Evolutionary conservation across 2,888 invertebrate species (phyloP), one percentile per base, ranked within the genome.

Genomic region (Agonopterix alstromeriana): DNA sequence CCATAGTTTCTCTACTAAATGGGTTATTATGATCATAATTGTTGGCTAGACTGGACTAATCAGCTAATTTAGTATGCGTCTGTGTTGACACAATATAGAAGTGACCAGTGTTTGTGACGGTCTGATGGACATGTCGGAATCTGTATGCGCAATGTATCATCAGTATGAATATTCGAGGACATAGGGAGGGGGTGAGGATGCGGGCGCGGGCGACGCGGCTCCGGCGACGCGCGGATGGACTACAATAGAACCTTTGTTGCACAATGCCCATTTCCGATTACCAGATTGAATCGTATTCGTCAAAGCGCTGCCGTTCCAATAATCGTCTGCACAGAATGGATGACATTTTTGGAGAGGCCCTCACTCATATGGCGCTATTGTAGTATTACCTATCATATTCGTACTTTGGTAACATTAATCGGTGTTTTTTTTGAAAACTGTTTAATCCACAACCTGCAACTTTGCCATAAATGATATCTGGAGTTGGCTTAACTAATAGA

Each of bases 211-310:
- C 47, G 57, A 54, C 9, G 48, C 53, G 46, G 56, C 53, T 48
- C 27, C 7, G 3, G 27, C 27, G 27, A 27, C 27, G 7, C 57
- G 46, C 58, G 52, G 54, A 48, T 57, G 51, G 60, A 56, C 67
- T 67, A 81, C 87, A 86, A 87, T 85, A 67, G 82, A 67, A 70
- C 79, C 82, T 82, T 86, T 86, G 83, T 84, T 81, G 82, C 78
- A 81, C 85, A 84, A 84, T 84, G 74, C 73, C 85, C 82, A 87
- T 87, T 87, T 87, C 88, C 86, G 87, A 86, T 87, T 86, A 87
- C 84, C 81, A 85, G 86, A 85, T 85, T 86, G 82, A 82, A 86
- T 80, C 76, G 85, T 67, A 77, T 67, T 73, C 70, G 74, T 80
- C 82, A 85, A 77, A 81, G 77, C 74, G 70, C 63, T 70, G 58